Conservation (phyloP, 2,113 vertebrate genomes). For the Proteles cristata region DNA sequence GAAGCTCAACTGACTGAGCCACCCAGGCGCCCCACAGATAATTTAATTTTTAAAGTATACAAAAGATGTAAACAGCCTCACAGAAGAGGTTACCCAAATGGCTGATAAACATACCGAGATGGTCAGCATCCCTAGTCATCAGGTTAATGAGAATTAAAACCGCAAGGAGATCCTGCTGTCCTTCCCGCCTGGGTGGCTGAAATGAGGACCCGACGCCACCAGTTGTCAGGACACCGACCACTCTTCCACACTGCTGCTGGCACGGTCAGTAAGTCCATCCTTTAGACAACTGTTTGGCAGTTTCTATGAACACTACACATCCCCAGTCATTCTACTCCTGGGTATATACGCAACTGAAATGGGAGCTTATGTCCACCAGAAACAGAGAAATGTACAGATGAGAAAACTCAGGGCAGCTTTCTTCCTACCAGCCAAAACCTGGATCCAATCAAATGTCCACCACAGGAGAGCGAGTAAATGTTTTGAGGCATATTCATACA, state of each 20-base stretch:
- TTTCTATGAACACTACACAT: neutral
- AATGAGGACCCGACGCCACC: neutral
- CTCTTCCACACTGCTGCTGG: neutral
- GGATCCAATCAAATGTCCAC: neutral
- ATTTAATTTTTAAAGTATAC: neutral
- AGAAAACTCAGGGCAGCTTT: neutral
- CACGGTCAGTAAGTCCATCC: neutral
- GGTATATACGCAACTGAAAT: neutral
- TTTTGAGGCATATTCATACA: neutral
- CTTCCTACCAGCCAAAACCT: neutral
- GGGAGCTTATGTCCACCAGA: neutral
- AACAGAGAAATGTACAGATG: neutral
- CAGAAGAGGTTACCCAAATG: neutral
- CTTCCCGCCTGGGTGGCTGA: neutral
- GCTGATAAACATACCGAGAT: neutral
- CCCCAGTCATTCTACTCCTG: neutral
- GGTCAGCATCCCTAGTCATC: neutral
- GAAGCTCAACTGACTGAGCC: neutral
- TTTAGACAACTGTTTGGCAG: neutral
- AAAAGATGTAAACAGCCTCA: neutral
- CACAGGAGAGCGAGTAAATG: neutral
- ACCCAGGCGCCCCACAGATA: neutral
- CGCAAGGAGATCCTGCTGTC: neutral
- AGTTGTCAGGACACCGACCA: neutral
- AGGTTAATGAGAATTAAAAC: neutral